Evolutionary conservation across 2,113 vertebrate genomes (phyloP).

Genomic region (Castor canadensis): DNA sequence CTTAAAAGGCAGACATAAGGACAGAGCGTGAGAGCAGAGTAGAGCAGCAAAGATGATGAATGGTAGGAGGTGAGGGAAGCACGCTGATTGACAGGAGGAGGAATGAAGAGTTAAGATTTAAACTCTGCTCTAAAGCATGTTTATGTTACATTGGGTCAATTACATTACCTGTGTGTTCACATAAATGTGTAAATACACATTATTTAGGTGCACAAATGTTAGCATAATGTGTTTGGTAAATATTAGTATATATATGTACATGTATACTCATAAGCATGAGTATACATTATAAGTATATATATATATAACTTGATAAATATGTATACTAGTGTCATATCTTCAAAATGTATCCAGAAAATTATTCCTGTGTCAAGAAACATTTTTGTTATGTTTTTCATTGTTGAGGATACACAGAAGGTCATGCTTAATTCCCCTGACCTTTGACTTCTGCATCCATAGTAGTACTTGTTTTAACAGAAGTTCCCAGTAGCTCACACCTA

Average conservation of each 20-base stretch:
- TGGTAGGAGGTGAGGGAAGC: not conserved
- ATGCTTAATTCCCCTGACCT: not conserved
- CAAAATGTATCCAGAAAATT: not conserved
- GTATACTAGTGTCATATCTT: not conserved
- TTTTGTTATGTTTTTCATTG: not conserved
- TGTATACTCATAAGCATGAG: not conserved
- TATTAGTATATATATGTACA: not conserved
- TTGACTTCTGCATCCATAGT: not conserved
- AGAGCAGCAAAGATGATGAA: not conserved
- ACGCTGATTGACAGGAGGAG: not conserved
- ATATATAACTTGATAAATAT: not conserved
- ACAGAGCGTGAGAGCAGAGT: not conserved
- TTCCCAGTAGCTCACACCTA: too few relatives aligned
- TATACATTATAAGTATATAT: not conserved
- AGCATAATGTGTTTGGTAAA: not conserved
- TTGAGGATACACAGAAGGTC: not conserved
- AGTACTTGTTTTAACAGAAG: conserved; percentile 4
- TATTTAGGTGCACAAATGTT: not conserved
- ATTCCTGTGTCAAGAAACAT: not conserved
- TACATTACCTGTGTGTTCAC: not conserved
- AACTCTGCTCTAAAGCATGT: not conserved
- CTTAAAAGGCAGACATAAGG: conserved; percentile 72
- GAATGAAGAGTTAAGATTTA: not conserved
- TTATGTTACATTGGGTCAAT: not conserved
- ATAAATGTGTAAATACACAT: not conserved